Evolutionary conservation across 2,113 vertebrate genomes (phyloP).

Genomic region (Nematolebias whitei): DNA sequence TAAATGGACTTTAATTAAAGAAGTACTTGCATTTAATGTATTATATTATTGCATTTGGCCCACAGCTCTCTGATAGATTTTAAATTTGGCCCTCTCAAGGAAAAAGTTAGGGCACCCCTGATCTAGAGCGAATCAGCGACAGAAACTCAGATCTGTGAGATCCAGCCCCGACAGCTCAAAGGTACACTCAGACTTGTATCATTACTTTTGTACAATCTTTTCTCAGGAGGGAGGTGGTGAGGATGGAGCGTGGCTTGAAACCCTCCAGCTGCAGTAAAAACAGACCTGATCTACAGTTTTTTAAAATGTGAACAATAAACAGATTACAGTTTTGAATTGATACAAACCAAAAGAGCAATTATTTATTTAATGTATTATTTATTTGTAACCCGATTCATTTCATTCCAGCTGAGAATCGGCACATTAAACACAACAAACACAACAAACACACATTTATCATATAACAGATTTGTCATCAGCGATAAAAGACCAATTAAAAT

Average conservation of each 20-base stretch:
- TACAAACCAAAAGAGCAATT: no score
- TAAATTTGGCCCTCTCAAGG: no score
- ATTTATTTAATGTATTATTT: no score
- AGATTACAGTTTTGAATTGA: no score
- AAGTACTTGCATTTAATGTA: no score
- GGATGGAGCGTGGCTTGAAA: constrained; percentile 88
- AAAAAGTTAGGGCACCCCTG: no score
- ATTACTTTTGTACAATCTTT: constrained; percentile 13
- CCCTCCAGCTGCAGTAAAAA: constrained; percentile 78
- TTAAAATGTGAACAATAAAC: constrained; percentile 85
- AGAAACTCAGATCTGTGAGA: constrained; percentile 90
- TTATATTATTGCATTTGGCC: no score
- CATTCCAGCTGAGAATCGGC: constrained; percentile 21
- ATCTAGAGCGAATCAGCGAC: constrained; percentile 85
- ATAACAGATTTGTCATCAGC: background rate
- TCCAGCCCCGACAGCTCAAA: constrained; percentile 87
- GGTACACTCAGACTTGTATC: constrained; percentile 69
- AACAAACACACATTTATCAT: background rate
- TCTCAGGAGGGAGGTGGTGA: constrained; percentile 90
- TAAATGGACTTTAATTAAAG: no score
- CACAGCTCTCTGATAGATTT: no score
- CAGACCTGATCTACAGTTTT: constrained; percentile 80
- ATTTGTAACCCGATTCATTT: constrained; percentile 27
- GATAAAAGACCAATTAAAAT: background rate
- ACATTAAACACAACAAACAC: background rate